Evolutionary conservation across 2,797 vertebrate species (phyloP), one percentile per base, ranked within the genome.

Genomic region (Tragelaphus eurycerus): DNA sequence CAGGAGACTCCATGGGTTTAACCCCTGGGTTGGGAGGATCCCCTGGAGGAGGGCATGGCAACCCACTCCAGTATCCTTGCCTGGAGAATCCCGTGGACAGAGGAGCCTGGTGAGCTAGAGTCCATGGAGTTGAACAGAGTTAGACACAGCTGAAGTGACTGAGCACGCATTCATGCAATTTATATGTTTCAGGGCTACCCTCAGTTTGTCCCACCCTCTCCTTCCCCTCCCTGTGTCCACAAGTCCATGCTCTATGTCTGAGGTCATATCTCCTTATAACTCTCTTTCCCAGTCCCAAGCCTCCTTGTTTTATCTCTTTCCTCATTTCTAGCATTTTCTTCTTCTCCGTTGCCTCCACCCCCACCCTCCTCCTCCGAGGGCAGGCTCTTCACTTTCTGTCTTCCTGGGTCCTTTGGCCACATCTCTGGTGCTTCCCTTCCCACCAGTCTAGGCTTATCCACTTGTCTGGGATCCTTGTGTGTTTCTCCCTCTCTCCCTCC

Each of bases 101-200:
- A 38, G 64, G 64, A 71, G n/a, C n/a, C 4, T 21, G 64, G 64
- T 38, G 17, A 19, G n/a, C 19, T 71, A 12, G 9, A 21, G 64
- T 71, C 17, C 64, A 71, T 3, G 3, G 17, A 19, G n/a, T 21
- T 71, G 64, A 34, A 12, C n/a, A 71, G 60, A 62, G 64, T 38
- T 11, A 71, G 17, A 38, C n/a, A 38, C 64, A 71, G 34, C 64
- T 21, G n/a, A 71, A 71, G 64, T 1, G 9, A 34, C 64, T 38
- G 64, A 3, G n/a, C 9, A 11, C 1, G n/a, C n/a, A 12, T 71
- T 19, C 2, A 0, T 38, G n/a, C 19, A 2, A 23, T 74, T 38
- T 43, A 6, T 25, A 74, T 13, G 21, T 14, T 74, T 74, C 21
- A 25, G 6, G 23, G 67, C 21, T 43, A 4, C 21, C 25, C 34